Conservation (phyloP, 2,113 vertebrate genomes). For the Vombatus ursinus region DNA sequence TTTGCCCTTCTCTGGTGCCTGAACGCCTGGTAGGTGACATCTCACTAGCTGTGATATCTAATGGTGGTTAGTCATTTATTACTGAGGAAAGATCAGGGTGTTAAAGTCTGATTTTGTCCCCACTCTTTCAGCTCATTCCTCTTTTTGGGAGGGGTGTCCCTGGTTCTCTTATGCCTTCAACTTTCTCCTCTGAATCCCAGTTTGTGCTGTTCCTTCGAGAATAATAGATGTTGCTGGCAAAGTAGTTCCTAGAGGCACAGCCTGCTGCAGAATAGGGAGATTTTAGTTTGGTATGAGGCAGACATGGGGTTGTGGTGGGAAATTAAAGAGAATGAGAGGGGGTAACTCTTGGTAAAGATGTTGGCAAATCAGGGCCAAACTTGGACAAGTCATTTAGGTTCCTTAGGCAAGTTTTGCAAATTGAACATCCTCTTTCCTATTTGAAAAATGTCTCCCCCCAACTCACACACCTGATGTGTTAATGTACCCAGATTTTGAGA, state of each 20-base stretch:
- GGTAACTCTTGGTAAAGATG: background rate
- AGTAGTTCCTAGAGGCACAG: background rate
- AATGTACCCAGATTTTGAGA: background rate
- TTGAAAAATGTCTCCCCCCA: background rate
- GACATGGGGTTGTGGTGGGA: conserved; percentile 36
- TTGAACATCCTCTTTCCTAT: background rate
- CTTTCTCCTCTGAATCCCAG: background rate
- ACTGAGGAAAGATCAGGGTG: background rate
- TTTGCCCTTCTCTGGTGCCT: background rate
- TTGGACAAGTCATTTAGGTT: background rate
- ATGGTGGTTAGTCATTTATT: background rate
- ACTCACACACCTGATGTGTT: background rate
- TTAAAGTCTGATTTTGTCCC: background rate
- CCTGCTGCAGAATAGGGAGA: conserved; percentile 19
- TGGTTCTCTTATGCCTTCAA: background rate
- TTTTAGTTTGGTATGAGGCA: conserved; percentile 10
- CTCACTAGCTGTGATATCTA: conserved; percentile 20
- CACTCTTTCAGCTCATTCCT: background rate
- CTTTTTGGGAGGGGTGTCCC: background rate
- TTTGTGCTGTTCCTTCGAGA: background rate
- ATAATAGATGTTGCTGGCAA: background rate
- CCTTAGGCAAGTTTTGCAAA: background rate
- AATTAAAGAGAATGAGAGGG: background rate
- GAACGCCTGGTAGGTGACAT: conserved; percentile 8
- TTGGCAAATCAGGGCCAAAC: background rate